phyloP scores from a whole-genome alignment of 2,113 vertebrate species.

The Ia io region DNA sequence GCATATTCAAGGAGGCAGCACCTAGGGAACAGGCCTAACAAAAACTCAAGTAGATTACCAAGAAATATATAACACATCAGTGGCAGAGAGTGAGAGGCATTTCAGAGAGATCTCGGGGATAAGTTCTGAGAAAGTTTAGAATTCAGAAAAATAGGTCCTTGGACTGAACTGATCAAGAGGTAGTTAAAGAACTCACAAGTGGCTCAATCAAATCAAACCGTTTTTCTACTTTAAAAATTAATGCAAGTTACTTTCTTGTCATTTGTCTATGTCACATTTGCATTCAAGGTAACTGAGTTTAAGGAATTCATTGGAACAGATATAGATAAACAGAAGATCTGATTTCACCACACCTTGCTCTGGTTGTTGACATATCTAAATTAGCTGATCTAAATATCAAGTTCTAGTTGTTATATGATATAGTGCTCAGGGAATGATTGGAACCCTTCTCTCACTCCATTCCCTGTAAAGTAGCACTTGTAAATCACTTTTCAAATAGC shows the following conservation, averaged over 20 bases:
- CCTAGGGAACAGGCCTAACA: neutral
- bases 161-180: neutral
- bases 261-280: neutral
- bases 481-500: neutral
- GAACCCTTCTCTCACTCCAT: neutral
- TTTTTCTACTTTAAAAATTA: slow-evolving; percentile 33
- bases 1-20: neutral
- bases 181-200: neutral
- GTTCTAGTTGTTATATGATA: neutral
- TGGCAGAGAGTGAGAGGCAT: neutral
- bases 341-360: neutral
- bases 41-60: neutral
- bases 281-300: neutral
- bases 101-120: neutral
- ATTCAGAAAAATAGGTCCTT: neutral
- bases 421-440: neutral
- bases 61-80: neutral
- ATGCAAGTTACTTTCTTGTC: neutral
- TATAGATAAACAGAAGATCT: neutral
- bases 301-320: neutral
- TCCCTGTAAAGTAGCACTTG: neutral
- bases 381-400: neutral
- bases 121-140: neutral
- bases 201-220: neutral
- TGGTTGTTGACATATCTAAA: neutral